A percentile compares a stretch with the other conserved stretches of the same genome.
These are phyloP conservation scores for Mimachlamys varia DNA, from an alignment of 2,888 invertebrate genomes.

Conservation along the genomic window DNA sequence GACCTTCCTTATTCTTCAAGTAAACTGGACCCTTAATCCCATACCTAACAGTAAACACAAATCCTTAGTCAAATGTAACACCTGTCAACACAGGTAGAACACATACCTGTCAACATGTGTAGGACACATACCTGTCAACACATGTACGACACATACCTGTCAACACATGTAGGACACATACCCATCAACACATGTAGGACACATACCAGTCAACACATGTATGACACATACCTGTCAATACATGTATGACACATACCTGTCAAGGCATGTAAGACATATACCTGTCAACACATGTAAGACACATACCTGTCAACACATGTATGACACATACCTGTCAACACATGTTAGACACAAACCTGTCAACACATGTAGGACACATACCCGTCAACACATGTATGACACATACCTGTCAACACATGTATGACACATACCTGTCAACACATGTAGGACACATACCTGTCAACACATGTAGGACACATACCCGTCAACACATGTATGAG, in stretches of 20 bases:
- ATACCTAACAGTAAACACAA: conserved; percentile 68
- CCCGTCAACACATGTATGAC: not conserved
- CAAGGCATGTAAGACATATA: not conserved
- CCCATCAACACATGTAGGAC: not conserved
- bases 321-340: not conserved
- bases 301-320: not conserved
- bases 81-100: not conserved
- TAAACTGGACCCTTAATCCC: conserved; percentile 80
- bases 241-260: too few relatives aligned
- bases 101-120: not conserved
- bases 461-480: too few relatives aligned
- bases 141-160: not conserved
- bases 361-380: not conserved
- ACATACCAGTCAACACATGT: not conserved
- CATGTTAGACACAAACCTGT: not conserved
- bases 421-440: not conserved
- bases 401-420: not conserved
- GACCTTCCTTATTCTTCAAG: conserved; percentile 73
- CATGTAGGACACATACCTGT: not conserved
- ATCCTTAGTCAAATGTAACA: not conserved
- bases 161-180: not conserved
- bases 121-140: not conserved
- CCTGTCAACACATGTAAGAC: too few relatives aligned
- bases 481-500: not conserved
- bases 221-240: not conserved